Evolutionary conservation across 2,888 invertebrate genomes (phyloP), one percentile per base, ranked within the genome.

Genomic region (Rhyacophila evoluta): DNA sequence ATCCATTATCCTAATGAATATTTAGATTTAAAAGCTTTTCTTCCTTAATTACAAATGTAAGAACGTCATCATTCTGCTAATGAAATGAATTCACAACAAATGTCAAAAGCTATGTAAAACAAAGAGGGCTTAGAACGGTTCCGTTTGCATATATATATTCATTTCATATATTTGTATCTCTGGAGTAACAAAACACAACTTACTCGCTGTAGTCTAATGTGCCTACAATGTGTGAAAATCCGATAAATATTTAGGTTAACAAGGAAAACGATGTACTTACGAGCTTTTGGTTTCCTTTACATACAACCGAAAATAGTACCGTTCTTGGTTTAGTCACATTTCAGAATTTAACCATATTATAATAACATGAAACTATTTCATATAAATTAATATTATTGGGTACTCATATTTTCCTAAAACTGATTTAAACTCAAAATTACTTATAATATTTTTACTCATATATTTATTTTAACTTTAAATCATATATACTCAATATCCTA

Each of bases 181-280:
- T 25, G 19, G n/a, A 39, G 55, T 41, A 74, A 69, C 38, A 41
- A 28, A 12, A 15, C 28, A 41, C 39, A 73, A 73, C 41, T 73
- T 73, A 12, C 25, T 55, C 55, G 55, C 12, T 55, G 55, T 55
- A 19, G 55, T 55, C 15, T 75, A 69, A 71, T 74, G 79, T 74
- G 77, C 71, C 74, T 55, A 77, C 79, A 36, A 76, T 73, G 79
- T 79, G 77, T 79, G 77, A 77, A 79, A 33, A 79, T 77, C 77
- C 79, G 79, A 79, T 79, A 79, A 79, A 72, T 77, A 74, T 77
- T 29, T 69, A 28, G 69, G 69, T 27, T 38, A 27, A 25, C 72
- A 37, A 10, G 55, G 8, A 19, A 55, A 55, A 19, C 19, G 19
- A 19, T 19, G 55, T 55, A 55, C 29, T 33, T 33, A 33, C 15